Conservation (phyloP, 2,113 vertebrate species). For the Pardalotus punctatus region DNA sequence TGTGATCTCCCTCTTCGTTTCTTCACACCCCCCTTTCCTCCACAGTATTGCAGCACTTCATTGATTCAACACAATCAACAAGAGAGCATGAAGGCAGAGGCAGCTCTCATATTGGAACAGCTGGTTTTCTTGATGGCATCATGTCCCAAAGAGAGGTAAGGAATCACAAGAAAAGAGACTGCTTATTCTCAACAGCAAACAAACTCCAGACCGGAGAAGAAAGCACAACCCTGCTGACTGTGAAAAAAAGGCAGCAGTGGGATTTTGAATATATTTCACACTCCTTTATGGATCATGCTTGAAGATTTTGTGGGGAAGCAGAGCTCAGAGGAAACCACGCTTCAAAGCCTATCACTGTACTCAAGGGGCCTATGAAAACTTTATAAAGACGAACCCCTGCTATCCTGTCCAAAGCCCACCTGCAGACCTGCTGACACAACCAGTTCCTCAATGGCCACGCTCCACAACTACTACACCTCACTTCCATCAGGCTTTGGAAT, state of each 20-base stretch:
- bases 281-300: conserved; percentile 24
- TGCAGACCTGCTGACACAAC: background rate
- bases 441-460: background rate
- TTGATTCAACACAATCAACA: background rate
- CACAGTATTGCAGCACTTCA: conserved; percentile 7
- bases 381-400: background rate
- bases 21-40: background rate
- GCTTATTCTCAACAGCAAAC: conserved; percentile 55
- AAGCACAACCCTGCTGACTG: conserved; percentile 32
- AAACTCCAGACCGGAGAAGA: conserved; percentile 31
- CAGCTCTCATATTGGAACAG: conserved; percentile 25
- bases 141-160: conserved; percentile 24
- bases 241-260: conserved; percentile 29
- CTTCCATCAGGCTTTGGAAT: background rate
- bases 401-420: background rate
- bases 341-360: conserved; percentile 9
- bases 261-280: conserved; percentile 37
- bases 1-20: background rate
- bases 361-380: background rate
- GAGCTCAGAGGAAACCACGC: background rate
- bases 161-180: conserved; percentile 34
- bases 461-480: accelerated
- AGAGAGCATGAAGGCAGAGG: conserved; percentile 1
- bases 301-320: background rate
- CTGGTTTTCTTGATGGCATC: conserved; percentile 47